Conservation (phyloP, 2,113 vertebrate genomes). For the Progne subis region DNA sequence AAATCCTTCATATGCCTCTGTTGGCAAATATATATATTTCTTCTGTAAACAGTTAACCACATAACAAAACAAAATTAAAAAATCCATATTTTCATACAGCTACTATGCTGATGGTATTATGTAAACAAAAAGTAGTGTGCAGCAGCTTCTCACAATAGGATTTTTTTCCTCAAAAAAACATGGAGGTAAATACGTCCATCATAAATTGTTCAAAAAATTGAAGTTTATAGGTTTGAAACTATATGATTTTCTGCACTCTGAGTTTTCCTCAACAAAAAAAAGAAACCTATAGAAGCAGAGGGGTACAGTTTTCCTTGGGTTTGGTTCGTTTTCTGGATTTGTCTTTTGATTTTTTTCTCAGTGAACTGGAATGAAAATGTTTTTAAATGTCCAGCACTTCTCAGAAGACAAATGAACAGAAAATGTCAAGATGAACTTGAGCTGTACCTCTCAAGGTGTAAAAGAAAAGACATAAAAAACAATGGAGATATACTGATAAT, state of each 20-base stretch:
- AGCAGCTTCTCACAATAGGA: slow-evolving; percentile 35
- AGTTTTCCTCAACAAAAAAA: background rate
- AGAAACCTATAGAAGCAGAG: background rate
- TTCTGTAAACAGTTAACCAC: slow-evolving; percentile 71
- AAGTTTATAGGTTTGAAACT: background rate
- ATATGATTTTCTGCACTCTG: background rate
- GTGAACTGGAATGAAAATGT: background rate
- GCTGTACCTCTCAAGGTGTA: background rate
- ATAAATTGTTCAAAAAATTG: background rate
- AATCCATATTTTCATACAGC: slow-evolving; percentile 22
- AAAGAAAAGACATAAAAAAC: background rate
- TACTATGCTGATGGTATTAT: slow-evolving; percentile 37
- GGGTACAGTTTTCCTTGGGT: background rate
- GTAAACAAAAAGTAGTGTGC: slow-evolving; percentile 60
- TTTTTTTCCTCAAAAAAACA: background rate
- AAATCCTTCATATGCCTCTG: slow-evolving; percentile 55
- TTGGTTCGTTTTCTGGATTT: background rate
- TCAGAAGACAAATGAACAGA: background rate
- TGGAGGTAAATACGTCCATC: background rate
- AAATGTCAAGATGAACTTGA: background rate
- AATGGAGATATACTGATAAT: background rate
- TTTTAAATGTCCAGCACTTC: background rate
- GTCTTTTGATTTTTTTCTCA: background rate
- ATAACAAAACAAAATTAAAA: slow-evolving; percentile 32
- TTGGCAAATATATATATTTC: slow-evolving; percentile 53